Conservation (phyloP, 2,888 invertebrate species). For the Opisthograptis luteolata region DNA sequence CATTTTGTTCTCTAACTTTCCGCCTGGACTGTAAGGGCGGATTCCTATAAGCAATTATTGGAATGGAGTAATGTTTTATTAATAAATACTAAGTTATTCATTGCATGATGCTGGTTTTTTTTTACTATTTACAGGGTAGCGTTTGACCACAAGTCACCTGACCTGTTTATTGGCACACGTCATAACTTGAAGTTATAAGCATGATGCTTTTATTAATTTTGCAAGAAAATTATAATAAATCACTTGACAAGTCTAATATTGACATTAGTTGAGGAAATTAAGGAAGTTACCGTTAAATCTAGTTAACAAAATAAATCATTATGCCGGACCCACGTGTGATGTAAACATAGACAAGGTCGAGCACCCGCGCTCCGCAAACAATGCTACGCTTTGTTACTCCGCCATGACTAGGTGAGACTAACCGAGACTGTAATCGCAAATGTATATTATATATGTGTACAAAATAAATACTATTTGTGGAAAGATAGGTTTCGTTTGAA, state of each 20-base stretch:
- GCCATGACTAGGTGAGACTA: conserved; percentile 11
- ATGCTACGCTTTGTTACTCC: conserved; percentile 41
- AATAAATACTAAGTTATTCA: neutral
- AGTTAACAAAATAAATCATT: conserved; percentile 59
- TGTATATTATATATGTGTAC: no score
- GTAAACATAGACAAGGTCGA: conserved; percentile 53
- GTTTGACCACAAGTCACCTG: no score
- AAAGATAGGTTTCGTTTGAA: no score
- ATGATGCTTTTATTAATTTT: neutral
- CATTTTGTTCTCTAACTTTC: conserved; percentile 44
- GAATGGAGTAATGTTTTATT: conserved; percentile 20
- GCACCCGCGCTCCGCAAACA: conserved; percentile 40
- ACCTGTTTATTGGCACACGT: no score
- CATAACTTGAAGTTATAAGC: no score
- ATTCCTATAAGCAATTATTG: no score
- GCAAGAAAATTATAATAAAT: neutral
- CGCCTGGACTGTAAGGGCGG: no score
- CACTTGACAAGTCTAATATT: neutral
- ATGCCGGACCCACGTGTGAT: conserved; percentile 43
- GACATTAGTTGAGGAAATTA: conserved; percentile 8
- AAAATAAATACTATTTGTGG: no score
- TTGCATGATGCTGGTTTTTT: neutral
- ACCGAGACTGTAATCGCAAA: conserved; percentile 8
- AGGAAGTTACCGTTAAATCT: conserved; percentile 43
- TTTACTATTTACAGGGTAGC: no score